phyloP scores from a whole-genome alignment of 2,888 invertebrate genomes.

The Ephialtes manifestator region DNA sequence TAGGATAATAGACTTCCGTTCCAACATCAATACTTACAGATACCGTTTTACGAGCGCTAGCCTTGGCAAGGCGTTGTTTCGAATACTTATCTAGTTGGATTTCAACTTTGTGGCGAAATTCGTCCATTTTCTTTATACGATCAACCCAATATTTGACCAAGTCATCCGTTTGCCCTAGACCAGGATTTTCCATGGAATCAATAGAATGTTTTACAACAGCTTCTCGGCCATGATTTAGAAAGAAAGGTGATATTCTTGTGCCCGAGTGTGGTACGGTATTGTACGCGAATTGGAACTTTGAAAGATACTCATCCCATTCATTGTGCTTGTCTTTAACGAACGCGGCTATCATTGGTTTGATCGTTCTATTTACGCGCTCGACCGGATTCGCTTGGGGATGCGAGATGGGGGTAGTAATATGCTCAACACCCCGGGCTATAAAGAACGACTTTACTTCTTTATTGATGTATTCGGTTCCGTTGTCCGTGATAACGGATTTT shows the following conservation, averaged over 20 bases:
- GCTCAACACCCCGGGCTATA: too few species aligned
- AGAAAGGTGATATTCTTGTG: neutral
- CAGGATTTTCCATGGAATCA: neutral
- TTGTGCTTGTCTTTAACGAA: slow-evolving; percentile 10
- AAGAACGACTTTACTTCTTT: too few species aligned
- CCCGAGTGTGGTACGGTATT: neutral
- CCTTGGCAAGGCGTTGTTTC: slow-evolving; percentile 46
- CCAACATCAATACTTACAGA: slow-evolving; percentile 20
- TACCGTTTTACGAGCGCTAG: slow-evolving; percentile 6
- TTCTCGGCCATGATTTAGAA: too few species aligned
- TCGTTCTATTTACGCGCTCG: slow-evolving; percentile 3
- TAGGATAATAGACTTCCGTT: slow-evolving; percentile 5
- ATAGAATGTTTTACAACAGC: neutral
- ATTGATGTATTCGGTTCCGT: too few species aligned
- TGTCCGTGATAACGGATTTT: too few species aligned
- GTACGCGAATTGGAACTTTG: too few species aligned
- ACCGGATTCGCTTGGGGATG: slow-evolving; percentile 26
- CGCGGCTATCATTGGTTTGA: slow-evolving; percentile 15
- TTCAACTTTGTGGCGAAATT: slow-evolving; percentile 17
- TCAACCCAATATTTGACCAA: neutral
- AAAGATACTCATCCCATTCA: slow-evolving; percentile 18
- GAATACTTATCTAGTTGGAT: neutral
- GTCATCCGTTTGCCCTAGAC: too few species aligned
- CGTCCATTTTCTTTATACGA: neutral
- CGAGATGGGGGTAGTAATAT: neutral